Percentiles rank a stretch among this genome's conserved stretches.
Evolutionary conservation across 2,113 vertebrate genomes (phyloP).

Genomic region (Penelope pileata): DNA sequence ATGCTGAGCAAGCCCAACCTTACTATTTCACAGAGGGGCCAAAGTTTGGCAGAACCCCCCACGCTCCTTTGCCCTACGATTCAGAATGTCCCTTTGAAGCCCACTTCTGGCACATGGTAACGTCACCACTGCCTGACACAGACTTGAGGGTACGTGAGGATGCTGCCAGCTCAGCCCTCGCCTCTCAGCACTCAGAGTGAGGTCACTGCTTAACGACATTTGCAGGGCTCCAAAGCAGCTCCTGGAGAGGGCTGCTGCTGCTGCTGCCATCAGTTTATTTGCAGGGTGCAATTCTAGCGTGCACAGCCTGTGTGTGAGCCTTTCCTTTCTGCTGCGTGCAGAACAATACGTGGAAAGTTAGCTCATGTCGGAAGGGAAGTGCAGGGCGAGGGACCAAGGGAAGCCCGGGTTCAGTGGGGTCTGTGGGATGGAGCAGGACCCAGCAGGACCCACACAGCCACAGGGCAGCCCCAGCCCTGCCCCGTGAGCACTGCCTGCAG

Average conservation of each 20-base stretch:
- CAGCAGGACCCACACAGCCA: no score
- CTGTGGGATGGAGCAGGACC: no score
- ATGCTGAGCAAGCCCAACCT: constrained; percentile 59
- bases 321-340: constrained; percentile 10
- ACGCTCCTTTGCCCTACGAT: background rate
- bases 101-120: background rate
- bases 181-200: background rate
- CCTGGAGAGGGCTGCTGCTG: background rate
- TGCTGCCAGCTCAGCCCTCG: rapidly evolving
- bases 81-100: rapidly evolving
- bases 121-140: background rate
- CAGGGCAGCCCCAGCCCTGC: background rate
- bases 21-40: constrained; percentile 43
- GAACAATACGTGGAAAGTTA: constrained; percentile 46
- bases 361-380: background rate
- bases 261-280: rapidly evolving
- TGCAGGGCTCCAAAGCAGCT: rapidly evolving
- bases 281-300: background rate
- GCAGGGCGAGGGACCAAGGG: background rate
- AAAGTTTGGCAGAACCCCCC: background rate
- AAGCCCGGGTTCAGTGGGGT: background rate
- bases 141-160: background rate
- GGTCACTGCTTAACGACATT: background rate
- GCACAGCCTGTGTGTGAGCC: background rate
- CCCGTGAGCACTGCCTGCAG: rapidly evolving